Evolutionary conservation across 1,140 invertebrate genomes (phyloP), one percentile per base, ranked within the genome.

Genomic region (Homalodisca vitripennis): DNA sequence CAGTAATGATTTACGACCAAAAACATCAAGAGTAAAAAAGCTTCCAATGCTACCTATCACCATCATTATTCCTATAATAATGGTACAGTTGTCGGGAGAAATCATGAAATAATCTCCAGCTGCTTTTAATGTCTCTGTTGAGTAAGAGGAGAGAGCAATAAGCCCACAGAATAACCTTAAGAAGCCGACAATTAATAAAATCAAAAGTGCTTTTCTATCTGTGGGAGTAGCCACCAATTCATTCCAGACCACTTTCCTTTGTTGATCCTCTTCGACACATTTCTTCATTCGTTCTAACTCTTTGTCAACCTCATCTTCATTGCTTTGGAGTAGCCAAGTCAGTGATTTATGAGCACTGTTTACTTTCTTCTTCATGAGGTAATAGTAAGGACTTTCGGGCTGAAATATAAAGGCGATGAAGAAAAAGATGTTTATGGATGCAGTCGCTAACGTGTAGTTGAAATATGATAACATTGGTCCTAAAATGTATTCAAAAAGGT

Each of bases 301-400:
- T 20, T 70, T 47, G 47, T 66, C 64, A 0, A 72, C 51, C 0
- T 68, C 48, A 26, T 70, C 70, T 53, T 53, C 12, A 1, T 65
- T 67, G 17, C 46, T 30, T 0, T 68, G 86, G 1, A 93, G 81
- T 0, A 97, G 80, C 72, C 84, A 89, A 60, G 83, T 80, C 69
- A 96, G 78, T 0, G 82, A 78, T 67, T 79, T 79, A 13, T 81
- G 68, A 0, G 84, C 83, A n/a, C 83, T 80, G 20, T 82, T 78
- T 31, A 79, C 78, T 48, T 78, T 74, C 76, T 84, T 82, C 74
- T 84, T 84, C 3, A 80, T 79, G 0, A 92, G 78, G 31, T 88
- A 80, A 72, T 85, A 92, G 67, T 87, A 88, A 0, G 94, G 94
- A 55, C 90, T 90, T 76, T 96, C 94, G 0, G 93, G 93, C 82